Percentiles rank a stretch among this genome's conserved stretches.
phyloP scores from a whole-genome alignment of 2,888 invertebrate species.

The Brachyopa scutellaris region DNA sequence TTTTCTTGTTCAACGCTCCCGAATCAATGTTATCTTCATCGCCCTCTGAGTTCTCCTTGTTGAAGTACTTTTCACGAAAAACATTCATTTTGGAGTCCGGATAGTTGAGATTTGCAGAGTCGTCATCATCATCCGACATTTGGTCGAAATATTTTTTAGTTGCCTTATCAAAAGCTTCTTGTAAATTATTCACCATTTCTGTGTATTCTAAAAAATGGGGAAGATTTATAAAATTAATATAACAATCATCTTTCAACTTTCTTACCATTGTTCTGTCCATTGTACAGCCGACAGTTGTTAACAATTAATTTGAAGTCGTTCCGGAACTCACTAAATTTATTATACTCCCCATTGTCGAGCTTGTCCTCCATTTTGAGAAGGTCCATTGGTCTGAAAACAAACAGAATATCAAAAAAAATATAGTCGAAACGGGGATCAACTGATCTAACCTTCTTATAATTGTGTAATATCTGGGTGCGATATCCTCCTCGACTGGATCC shows the following conservation, averaged over 20 bases:
- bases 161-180: conserved; percentile 90
- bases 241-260: too few species aligned
- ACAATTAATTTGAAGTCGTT: conserved; percentile 95
- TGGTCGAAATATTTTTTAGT: conserved; percentile 92
- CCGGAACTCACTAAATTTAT: conserved; percentile 90
- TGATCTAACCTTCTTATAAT: conserved; percentile 87
- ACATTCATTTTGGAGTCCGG: conserved; percentile 82
- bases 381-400: conserved; percentile 91
- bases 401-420: too few species aligned
- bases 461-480: conserved; percentile 92
- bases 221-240: too few species aligned
- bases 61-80: conserved; percentile 82
- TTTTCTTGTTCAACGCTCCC: conserved; percentile 9
- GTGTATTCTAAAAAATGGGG: conserved; percentile 88
- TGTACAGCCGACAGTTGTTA: conserved; percentile 95
- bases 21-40: conserved; percentile 74
- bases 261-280: conserved; percentile 95
- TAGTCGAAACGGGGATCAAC: too few species aligned
- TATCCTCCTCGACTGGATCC: conserved; percentile 95
- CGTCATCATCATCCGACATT: conserved; percentile 91
- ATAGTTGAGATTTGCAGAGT: conserved; percentile 88
- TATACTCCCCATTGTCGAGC: conserved; percentile 91
- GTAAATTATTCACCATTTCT: conserved; percentile 92
- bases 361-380: conserved; percentile 93
- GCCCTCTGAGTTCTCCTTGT: conserved; percentile 76